Evolutionary conservation across 2,888 invertebrate genomes (phyloP).

Genomic region (Melieria crassipennis): DNA sequence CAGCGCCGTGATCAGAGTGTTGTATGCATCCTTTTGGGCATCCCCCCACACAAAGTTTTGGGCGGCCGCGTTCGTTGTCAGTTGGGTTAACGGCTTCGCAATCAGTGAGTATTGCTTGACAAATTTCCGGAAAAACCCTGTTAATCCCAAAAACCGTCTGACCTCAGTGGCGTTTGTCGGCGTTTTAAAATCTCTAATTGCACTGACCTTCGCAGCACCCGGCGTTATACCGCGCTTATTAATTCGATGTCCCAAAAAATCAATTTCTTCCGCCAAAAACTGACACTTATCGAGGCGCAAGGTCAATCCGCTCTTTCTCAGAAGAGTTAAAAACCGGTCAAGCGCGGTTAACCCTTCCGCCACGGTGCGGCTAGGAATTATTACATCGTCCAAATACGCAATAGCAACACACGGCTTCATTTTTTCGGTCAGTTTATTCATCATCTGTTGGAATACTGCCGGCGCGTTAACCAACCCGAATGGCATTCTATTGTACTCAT

Average conservation of each 20-base stretch:
- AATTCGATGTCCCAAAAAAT: conserved; percentile 4
- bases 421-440: conserved; percentile 21
- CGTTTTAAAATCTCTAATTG: conserved; percentile 16
- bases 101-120: conserved; percentile 10
- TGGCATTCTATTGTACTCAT: conserved; percentile 34
- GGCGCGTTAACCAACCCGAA: conserved; percentile 33
- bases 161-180: conserved; percentile 9
- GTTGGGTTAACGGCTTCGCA: conserved; percentile 15
- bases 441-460: conserved; percentile 32
- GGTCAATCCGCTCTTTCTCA: not conserved
- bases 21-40: not conserved
- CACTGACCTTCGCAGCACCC: conserved; percentile 13
- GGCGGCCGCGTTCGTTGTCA: conserved; percentile 21
- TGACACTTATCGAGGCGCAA: conserved; percentile 1
- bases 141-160: conserved; percentile 20
- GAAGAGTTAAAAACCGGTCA: not conserved
- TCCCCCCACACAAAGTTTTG: conserved; percentile 19
- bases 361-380: conserved; percentile 7
- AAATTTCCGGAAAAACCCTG: conserved; percentile 21
- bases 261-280: not conserved
- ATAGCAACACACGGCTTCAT: conserved; percentile 3
- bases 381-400: conserved; percentile 12
- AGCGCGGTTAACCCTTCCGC: not conserved
- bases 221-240: not conserved
- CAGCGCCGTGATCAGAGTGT: not conserved